Conservation (phyloP, 2,113 vertebrate genomes). For the Anolis sagrei region DNA sequence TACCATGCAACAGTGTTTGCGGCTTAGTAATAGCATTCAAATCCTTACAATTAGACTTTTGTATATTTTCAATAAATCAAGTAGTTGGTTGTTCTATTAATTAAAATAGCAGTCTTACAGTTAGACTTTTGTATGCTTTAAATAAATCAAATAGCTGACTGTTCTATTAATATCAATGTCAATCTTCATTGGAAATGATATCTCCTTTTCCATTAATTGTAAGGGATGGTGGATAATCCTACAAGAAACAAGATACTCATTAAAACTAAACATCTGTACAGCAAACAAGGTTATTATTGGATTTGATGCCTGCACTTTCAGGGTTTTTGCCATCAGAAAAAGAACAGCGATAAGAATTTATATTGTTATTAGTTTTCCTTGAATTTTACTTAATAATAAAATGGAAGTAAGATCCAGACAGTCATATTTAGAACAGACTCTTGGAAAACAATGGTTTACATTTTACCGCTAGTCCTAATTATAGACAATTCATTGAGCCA, state of each 20-base stretch:
- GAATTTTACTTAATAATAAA: background rate
- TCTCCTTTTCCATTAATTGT: background rate
- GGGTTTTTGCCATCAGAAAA: background rate
- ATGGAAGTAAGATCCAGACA: background rate
- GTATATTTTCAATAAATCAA: background rate
- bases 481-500: too few relatives aligned
- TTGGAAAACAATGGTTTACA: background rate
- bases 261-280: conserved; percentile 9
- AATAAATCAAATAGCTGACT: background rate
- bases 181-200: conserved; percentile 8
- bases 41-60: conserved; percentile 58
- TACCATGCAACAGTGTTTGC: conserved; percentile 54
- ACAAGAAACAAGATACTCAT: conserved; percentile 42
- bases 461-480: too few relatives aligned
- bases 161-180: conserved; percentile 23
- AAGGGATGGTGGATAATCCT: background rate
- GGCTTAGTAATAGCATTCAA: conserved; percentile 41
- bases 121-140: conserved; percentile 31
- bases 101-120: conserved; percentile 45
- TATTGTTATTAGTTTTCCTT: background rate
- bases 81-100: conserved; percentile 8
- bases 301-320: background rate
- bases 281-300: background rate
- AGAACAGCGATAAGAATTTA: background rate
- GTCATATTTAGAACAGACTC: background rate